phyloP scores from a whole-genome alignment of 2,113 vertebrate species.

The Spea multiplicata region DNA sequence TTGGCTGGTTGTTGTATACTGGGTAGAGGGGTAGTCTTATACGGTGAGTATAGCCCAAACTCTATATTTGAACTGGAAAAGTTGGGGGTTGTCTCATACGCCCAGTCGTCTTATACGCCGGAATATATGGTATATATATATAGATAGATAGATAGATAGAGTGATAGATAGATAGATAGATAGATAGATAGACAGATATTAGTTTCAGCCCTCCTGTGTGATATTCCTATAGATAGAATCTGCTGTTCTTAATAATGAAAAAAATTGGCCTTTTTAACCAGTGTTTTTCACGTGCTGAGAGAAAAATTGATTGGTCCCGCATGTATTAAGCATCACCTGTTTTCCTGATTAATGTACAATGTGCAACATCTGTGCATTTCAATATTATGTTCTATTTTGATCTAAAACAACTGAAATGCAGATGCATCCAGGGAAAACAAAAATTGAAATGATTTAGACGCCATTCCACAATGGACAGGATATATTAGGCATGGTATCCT shows the following conservation, averaged over 20 bases:
- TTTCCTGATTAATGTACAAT: slow-evolving; percentile 40
- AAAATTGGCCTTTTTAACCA: background rate
- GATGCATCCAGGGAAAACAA: slow-evolving; percentile 7
- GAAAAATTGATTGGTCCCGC: slow-evolving; percentile 34
- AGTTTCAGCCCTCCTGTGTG: no score
- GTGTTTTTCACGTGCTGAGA: slow-evolving; percentile 18
- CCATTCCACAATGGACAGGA: background rate
- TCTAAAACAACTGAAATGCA: slow-evolving; percentile 36
- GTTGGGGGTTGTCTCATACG: no score
- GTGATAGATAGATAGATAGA: no score
- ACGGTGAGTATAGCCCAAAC: no score
- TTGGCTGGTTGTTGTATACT: no score
- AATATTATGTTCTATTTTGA: slow-evolving; percentile 18
- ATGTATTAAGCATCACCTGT: slow-evolving; percentile 40
- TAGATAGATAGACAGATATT: no score
- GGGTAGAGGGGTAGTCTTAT: no score
- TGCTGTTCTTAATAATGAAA: background rate
- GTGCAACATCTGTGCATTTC: slow-evolving; percentile 39
- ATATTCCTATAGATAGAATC: background rate
- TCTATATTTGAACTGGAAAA: no score
- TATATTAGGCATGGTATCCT: background rate
- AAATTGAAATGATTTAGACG: background rate
- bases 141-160: no score
- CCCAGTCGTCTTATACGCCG: no score
- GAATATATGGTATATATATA: no score